Evolutionary conservation across 2,888 invertebrate species (phyloP), one percentile per base, ranked within the genome.

Genomic region (Melinaea marsaeus): DNA sequence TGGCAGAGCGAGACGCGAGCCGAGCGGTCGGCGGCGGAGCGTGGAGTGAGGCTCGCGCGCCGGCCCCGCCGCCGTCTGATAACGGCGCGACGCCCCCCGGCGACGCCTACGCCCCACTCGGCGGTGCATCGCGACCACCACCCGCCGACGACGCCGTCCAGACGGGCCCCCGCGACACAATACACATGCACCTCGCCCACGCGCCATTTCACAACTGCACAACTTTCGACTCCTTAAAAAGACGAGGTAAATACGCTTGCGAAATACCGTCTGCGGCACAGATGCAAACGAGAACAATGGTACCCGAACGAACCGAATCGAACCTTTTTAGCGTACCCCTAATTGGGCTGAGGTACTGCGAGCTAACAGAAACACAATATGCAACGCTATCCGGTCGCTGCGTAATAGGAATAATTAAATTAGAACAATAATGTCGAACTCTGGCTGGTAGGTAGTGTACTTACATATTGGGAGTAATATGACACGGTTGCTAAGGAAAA

Each of bases 31-130:
- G 86, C 84, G 88, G 83, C 79, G 78, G 79, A 72, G 65, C 69
- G 75, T 72, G 82, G 87, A 89, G 88, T 89, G 90, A 88, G 89
- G 88, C 86, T 89, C 86, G 88, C 88, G 82, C 87, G 88, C 83
- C 86, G 79, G 84, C 89, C 87, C 89, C 88, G 87, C 89, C 85
- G 84, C 86, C 85, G 90, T 83, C 88, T 89, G 90, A 90, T 90
- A 90, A 90, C 85, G 89, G 85, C 88, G 89, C 88, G 90, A 88
- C 90, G 90, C 90, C 90, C 89, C 89, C 87, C 86, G 89, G 86
- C 86, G 88, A 86, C 88, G 89, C 89, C 90, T 88, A 87, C 88
- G 89, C 88, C 90, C 88, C 88, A 84, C 88, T 83, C 84, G 86
- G 80, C 85, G 81, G 81, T 85, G 86, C 87, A 86, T 79, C 85